Evolutionary conservation across 2,888 invertebrate species (phyloP), one percentile per base, ranked within the genome.

Genomic region (Brachypterus glaber): DNA sequence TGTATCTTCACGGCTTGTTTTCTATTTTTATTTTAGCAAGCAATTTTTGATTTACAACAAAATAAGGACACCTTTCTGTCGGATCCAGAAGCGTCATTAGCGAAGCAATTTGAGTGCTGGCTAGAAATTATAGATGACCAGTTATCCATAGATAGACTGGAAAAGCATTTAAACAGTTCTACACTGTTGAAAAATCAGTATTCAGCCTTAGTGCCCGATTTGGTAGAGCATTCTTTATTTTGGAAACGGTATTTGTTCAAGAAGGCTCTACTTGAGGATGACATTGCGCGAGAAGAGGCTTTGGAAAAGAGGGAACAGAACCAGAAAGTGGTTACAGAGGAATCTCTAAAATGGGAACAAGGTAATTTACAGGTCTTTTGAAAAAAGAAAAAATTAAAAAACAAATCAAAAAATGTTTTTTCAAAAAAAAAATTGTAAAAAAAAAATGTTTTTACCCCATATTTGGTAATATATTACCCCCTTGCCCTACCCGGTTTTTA

Each of bases 171-270:
- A 43, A 69, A 73, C 14, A 68, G 71, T 41, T 77, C 76, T 11
- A 59, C 59, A 44, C 58, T 63, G 30, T 54, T 69, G 39, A 66
- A 62, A 43, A 60, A 62, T 37, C 64, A 68, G 50, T 68, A 68
- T 58, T 53, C 56, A 33, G 73, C 73, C 53, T 68, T 88, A 42
- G 87, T 87, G 50, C 80, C 82, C 3, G 73, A 75, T 36, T 72
- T 75, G 30, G 81, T 87, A 11, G 70, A 79, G 2, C 79, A 84
- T 52, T 73, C 77, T 13, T 71, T 80, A 43, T 89, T 88, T 64
- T 89, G 88, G 88, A 78, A 82, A 58, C 72, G 86, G 48, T 89
- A 87, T 62, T 71, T 86, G 54, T 89, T 85, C 68, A 80, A 82
- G 56, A 79, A 85, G 55, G 82, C 85, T n/a, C 64, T 84, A 31